Conservation (phyloP, 1,140 invertebrate genomes). For the Leptopilina clavipes region DNA sequence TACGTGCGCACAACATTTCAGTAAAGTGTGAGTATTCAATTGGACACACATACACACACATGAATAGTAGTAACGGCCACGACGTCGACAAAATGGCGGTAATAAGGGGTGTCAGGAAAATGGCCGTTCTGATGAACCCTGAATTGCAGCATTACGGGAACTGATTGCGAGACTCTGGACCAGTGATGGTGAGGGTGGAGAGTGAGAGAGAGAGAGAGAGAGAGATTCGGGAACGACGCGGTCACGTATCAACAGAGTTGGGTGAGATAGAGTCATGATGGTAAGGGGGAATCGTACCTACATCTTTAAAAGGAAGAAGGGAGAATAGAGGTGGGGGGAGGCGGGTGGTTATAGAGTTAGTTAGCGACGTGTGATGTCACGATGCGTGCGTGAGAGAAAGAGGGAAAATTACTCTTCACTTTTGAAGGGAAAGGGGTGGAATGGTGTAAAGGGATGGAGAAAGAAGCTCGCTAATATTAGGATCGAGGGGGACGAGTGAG, state of each 20-base stretch:
- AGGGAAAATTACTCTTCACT: conserved; percentile 33
- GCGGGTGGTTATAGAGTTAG: conserved; percentile 65
- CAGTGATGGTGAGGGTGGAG: conserved; percentile 5
- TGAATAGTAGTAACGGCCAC: conserved; percentile 40
- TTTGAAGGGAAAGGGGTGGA: neutral
- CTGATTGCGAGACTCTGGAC: conserved; percentile 65
- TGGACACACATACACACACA: neutral
- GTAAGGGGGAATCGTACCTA: conserved; percentile 52
- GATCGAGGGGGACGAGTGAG: neutral
- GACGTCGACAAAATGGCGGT: conserved; percentile 65
- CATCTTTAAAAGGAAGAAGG: conserved; percentile 46
- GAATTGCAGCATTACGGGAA: conserved; percentile 70
- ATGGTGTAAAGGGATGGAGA: conserved; percentile 7
- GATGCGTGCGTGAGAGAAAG: conserved; percentile 48
- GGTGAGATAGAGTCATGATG: conserved; percentile 52
- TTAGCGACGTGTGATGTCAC: conserved; percentile 65
- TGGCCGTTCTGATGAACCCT: conserved; percentile 70
- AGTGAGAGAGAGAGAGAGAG: conserved; percentile 6
- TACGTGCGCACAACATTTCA: neutral
- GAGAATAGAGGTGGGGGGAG: no score
- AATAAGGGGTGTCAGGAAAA: conserved; percentile 72
- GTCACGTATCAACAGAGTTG: conserved; percentile 59
- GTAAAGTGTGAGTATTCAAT: neutral
- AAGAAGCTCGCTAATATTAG: conserved; percentile 23
- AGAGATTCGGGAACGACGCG: conserved; percentile 50